Evolutionary conservation across 1,140 invertebrate species (phyloP).

Genomic region (Pseudomyrmex dendroicus): DNA sequence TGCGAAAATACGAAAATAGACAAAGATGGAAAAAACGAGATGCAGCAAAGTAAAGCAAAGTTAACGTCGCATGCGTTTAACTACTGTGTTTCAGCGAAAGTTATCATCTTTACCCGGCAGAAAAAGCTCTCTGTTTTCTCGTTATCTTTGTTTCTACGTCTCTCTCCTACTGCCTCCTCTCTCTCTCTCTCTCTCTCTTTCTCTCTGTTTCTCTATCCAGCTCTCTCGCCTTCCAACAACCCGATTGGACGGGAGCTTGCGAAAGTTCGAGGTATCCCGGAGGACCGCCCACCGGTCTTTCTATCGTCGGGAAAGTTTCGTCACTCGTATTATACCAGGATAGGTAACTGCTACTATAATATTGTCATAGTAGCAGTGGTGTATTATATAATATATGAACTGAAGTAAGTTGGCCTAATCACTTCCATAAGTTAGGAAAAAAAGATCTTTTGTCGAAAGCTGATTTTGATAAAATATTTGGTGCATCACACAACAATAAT

Average conservation of each 20-base stretch:
- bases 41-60: constrained; percentile 7
- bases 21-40: not conserved
- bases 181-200: constrained; percentile 9
- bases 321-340: constrained; percentile 67
- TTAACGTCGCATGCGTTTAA: constrained; percentile 32
- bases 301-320: constrained; percentile 80
- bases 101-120: constrained; percentile 71
- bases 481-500: no score
- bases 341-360: constrained; percentile 44
- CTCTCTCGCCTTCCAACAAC: constrained; percentile 62
- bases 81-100: constrained; percentile 70
- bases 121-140: constrained; percentile 23
- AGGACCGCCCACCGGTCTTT: constrained; percentile 79
- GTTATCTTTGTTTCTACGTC: not conserved
- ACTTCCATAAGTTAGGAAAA: constrained; percentile 25
- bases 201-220: constrained; percentile 53
- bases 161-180: no score
- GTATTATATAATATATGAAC: not conserved
- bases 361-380: constrained; percentile 8
- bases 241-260: constrained; percentile 81
- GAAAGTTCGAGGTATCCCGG: constrained; percentile 81
- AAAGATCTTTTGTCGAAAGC: no score
- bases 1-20: not conserved
- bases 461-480: no score
- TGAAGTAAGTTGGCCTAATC: not conserved